phyloP scores from a whole-genome alignment of 2,113 vertebrate species.

The Tachysurus fulvidraco region DNA sequence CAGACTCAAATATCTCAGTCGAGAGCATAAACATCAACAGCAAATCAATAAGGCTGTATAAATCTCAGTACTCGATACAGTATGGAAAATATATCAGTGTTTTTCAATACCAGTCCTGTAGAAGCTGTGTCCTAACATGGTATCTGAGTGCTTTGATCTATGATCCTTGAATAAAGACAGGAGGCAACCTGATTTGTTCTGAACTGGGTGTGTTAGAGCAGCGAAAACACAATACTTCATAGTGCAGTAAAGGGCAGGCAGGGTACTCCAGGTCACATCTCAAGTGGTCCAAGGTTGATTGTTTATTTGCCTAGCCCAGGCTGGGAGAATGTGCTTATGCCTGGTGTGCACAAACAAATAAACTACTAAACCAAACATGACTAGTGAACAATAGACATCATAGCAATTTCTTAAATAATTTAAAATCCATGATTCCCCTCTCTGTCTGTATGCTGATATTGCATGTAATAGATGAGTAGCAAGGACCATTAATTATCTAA shows the following conservation, averaged over 20 bases:
- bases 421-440: not conserved
- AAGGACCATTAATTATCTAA: not conserved
- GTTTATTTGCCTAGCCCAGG: not conserved
- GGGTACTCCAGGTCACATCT: not conserved
- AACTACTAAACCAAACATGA: not conserved
- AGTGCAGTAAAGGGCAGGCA: not conserved
- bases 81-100: not conserved
- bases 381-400: not conserved
- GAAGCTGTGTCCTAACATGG: not conserved
- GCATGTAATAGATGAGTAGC: not conserved
- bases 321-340: not conserved
- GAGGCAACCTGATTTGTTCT: not conserved
- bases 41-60: not conserved
- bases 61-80: not conserved
- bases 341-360: not conserved
- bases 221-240: not conserved
- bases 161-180: not conserved
- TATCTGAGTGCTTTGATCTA: not conserved
- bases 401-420: not conserved
- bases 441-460: not conserved
- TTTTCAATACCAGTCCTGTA: not conserved
- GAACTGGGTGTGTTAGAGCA: not conserved
- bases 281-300: not conserved
- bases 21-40: slow-evolving; percentile 5
- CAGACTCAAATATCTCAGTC: not conserved